These are phyloP conservation scores for Phaedon cochleariae DNA, from an alignment of 2,888 invertebrate species.

Conservation along the genomic window DNA sequence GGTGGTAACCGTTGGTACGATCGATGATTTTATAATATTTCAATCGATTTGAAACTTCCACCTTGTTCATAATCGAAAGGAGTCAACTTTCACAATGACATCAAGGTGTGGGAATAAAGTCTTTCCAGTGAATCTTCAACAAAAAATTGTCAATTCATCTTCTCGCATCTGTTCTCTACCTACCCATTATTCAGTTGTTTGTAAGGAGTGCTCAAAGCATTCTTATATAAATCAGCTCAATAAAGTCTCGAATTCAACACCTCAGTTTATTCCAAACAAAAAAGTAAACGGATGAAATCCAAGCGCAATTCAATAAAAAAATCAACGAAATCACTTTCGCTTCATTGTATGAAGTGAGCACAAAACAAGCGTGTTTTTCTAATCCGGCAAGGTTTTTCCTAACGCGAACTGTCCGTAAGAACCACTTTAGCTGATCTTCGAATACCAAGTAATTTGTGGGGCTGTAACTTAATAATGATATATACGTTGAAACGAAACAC, in stretches of 20 bases:
- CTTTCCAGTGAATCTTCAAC: background rate
- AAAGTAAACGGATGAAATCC: constrained; percentile 47
- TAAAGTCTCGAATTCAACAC: constrained; percentile 54
- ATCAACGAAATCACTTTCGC: constrained; percentile 26
- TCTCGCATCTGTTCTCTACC: background rate
- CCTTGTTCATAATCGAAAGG: too few species aligned
- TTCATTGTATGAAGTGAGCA: constrained; percentile 20
- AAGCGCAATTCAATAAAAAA: constrained; percentile 46
- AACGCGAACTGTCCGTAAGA: constrained; percentile 1
- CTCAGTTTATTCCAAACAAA: constrained; percentile 56
- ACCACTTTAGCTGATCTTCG: constrained; percentile 14
- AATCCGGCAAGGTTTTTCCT: background rate
- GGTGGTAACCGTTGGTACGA: too few species aligned
- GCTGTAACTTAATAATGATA: constrained; percentile 56
- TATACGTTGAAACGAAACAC: constrained; percentile 56
- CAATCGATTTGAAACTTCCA: too few species aligned
- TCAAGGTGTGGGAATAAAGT: background rate
- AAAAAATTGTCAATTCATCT: background rate
- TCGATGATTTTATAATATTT: too few species aligned
- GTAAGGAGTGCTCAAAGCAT: constrained; percentile 27
- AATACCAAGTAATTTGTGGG: constrained; percentile 38
- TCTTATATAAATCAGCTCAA: constrained; percentile 22
- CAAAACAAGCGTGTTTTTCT: constrained; percentile 4
- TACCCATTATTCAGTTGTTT: background rate
- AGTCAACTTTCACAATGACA: background rate